A percentile compares a stretch with the other conserved stretches of the same genome.
Conservation (phyloP, 2,888 invertebrate genomes). For the Dicyrtoma fusca region DNA sequence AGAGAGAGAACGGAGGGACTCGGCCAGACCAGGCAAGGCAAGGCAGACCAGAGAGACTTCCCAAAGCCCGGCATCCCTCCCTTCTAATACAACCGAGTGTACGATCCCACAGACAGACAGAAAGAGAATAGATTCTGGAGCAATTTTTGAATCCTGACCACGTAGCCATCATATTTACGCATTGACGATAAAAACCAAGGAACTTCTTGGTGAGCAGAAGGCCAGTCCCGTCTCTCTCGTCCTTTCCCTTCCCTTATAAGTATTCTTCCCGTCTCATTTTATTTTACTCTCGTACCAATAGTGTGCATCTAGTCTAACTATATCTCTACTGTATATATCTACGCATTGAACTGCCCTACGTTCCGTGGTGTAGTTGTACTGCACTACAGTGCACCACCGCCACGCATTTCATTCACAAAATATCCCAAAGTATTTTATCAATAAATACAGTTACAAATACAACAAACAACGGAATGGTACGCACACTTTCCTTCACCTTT, state of each 20-base stretch:
- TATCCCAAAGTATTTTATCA: neutral
- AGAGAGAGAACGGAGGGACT: too few species aligned
- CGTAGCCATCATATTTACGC: constrained; percentile 36
- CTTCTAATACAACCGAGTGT: neutral
- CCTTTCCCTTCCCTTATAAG: neutral
- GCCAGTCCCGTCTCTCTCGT: neutral
- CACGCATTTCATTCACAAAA: constrained; percentile 22
- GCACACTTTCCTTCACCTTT: too few species aligned
- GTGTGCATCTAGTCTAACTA: neutral
- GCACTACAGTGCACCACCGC: neutral
- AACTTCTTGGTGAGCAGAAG: neutral
- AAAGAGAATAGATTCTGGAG: constrained; percentile 1
- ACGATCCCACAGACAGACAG: neutral
- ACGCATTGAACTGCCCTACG: neutral
- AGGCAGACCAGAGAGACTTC: too few species aligned
- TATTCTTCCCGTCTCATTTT: too few species aligned
- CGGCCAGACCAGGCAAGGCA: too few species aligned
- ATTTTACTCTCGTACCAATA: neutral
- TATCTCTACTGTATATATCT: constrained; percentile 3
- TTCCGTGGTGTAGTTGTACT: too few species aligned
- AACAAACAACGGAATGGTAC: too few species aligned
- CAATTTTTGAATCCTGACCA: constrained; percentile 35
- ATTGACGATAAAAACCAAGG: constrained; percentile 7
- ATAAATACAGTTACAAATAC: too few species aligned
- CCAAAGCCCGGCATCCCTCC: constrained; percentile 4